Percentiles rank a stretch among this genome's conserved stretches.
These are phyloP conservation scores for Melopsittacus undulatus DNA, from an alignment of 2,797 vertebrate species.

Conservation along the genomic window DNA sequence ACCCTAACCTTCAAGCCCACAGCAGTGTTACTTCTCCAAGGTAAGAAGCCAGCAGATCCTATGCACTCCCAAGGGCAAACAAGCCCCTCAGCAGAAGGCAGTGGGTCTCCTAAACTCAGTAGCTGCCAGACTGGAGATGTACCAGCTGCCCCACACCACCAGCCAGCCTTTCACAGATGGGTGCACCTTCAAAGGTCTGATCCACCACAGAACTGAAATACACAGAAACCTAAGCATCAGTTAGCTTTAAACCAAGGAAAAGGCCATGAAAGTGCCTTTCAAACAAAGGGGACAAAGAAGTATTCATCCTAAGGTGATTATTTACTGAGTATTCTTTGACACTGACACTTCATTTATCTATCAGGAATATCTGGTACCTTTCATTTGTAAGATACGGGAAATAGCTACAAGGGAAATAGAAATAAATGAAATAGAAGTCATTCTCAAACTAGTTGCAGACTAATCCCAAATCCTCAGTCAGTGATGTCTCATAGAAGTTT, in stretches of 20 bases:
- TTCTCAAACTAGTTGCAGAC: background rate
- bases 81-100: background rate
- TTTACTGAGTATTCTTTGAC: background rate
- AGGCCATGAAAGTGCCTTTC: background rate
- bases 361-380: background rate
- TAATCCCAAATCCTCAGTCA: background rate
- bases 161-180: background rate
- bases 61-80: background rate
- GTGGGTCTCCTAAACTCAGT: accelerated
- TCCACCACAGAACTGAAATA: background rate
- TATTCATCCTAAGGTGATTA: background rate
- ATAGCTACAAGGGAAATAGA: background rate
- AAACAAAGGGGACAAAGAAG: background rate
- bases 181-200: background rate
- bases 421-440: background rate
- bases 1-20: background rate
- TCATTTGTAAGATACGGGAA: background rate
- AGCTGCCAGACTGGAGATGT: background rate
- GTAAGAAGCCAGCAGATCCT: background rate
- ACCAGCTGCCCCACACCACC: background rate
- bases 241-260: background rate
- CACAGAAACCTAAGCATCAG: background rate
- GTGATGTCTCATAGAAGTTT: background rate
- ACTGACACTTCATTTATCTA: background rate
- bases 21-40: background rate